phyloP scores from a whole-genome alignment of 1,140 invertebrate species.

The Leptopilina boulardi region DNA sequence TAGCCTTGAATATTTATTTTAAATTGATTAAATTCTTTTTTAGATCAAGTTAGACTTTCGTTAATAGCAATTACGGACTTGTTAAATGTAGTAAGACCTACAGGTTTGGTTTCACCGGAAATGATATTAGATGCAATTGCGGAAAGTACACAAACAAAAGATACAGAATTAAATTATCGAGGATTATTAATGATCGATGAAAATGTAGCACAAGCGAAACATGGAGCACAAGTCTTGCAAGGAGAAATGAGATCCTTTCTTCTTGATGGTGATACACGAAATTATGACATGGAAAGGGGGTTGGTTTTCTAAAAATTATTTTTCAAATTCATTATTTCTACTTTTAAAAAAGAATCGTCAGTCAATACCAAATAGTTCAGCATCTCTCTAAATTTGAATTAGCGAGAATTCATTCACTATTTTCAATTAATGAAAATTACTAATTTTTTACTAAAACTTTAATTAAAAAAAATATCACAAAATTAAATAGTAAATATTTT shows the following conservation, averaged over 20 bases:
- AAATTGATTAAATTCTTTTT: slow-evolving; percentile 50
- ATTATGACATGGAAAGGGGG: slow-evolving; percentile 94
- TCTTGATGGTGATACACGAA: slow-evolving; percentile 90
- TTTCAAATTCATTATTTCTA: no score
- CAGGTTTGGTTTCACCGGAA: slow-evolving; percentile 90
- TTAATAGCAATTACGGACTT: slow-evolving; percentile 93
- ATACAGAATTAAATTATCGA: slow-evolving; percentile 88
- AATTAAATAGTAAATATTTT: no score
- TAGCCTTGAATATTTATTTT: no score
- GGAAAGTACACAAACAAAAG: slow-evolving; percentile 85
- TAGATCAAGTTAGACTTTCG: slow-evolving; percentile 85
- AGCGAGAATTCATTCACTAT: no score
- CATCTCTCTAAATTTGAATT: slow-evolving; percentile 30
- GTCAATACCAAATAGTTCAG: no score
- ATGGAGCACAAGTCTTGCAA: slow-evolving; percentile 88
- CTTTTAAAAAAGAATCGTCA: no score
- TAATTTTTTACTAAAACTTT: no score
- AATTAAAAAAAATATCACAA: no score
- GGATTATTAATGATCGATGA: slow-evolving; percentile 90
- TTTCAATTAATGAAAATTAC: no score
- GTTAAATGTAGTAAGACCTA: slow-evolving; percentile 90
- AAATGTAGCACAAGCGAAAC: slow-evolving; percentile 89
- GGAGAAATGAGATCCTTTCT: slow-evolving; percentile 92
- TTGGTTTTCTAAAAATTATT: slow-evolving; percentile 44
- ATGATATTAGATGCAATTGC: slow-evolving; percentile 96